Base-by-base conservation (phyloP, 2,797 vertebrate genomes). In the Scleropages formosus region DNA sequence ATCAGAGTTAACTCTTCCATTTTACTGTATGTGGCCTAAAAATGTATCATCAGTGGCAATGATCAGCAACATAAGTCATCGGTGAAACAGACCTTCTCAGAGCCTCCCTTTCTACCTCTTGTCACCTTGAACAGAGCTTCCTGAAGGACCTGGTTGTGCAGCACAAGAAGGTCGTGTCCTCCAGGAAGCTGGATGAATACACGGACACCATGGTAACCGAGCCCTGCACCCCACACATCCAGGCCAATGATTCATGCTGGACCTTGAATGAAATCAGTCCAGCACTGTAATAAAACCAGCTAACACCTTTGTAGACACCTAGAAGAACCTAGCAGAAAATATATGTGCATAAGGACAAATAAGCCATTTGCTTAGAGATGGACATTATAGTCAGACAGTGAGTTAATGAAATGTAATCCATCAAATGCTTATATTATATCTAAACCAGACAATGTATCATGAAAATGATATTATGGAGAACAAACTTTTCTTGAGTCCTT, bases 181-280 rank as follows among this genome's bases (percentile, higher is more conserved):
- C 91, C 31, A 88, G 80, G 27, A 98, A 96, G 72, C 86, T 99
- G 89, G 93, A 95, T 56, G 94, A 97, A 72, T 98, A 98, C 78
- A 96, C 96, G 0, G 93, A 95, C 75, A 83, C 93, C 53, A 97
- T 98, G 95, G 97, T 98, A 91, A 85, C 81, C 12, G 20, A 70
- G 27, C 0, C 53, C 26, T 75, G 7, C 22, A n/a, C 46, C 61
- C n/a, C 64, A 26, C n/a, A 20, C 49, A 22, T 51, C 64, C 64
- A 46, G 15, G 31, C 70, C 4, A 18, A n/a, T 72, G 2, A 65
- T 22, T 67, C 20, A 4, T n/a, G 10, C 22, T 39, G 15, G 11
- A 47, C 39, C 31, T 26, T 26, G 39, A 44, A 70, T 58, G 31
- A 72, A 47, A 65, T 77, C 39, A 69, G 8, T 69, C 39, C 65